Evolutionary conservation across 2,888 invertebrate species (phyloP), one percentile per base, ranked within the genome.

Genomic region (Gasteruption jaculator): DNA sequence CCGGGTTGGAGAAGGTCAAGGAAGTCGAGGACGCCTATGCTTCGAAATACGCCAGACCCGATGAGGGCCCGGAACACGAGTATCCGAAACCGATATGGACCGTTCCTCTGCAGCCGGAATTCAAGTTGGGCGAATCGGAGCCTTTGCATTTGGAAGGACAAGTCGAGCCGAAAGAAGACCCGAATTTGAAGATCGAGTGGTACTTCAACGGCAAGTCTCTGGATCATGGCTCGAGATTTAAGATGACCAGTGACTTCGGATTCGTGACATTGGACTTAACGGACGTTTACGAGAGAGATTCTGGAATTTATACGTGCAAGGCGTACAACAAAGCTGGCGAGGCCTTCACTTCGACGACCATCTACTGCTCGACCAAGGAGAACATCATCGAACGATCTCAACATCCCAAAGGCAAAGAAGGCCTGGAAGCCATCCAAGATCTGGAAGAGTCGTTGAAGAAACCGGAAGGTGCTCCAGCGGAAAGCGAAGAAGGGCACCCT

Each of bases 391-490:
- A 91, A 63, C 80, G 82, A 49, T 92, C 92, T 2, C 91, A 92
- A 72, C 93, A 93, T 81, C 93, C 93, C 38, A 92, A 92, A 74
- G 93, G 93, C n/a, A 85, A 88, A 52, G 89, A 90, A 73, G 93
- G 93, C 36, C 75, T 93, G 45, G 91, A 90, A 68, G 89, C 88
- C 59, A 92, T 93, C 58, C 90, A 91, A 72, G 86, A 89, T 63
- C 78, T 93, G 24, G 93, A 93, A 71, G 91, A 91, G 56, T 87
- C 90, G 4, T 75, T 91, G 18, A 82, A 85, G 48, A 80, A 78
- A 62, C 83, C 83, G 48, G 85, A 85, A 42, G 79, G 80, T 18
- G 79, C 78, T 45, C 74, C 78, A 14, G 75, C 82, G 1, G 85
- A 86, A 46, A 79, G 81, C 30, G 90, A 90, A 50, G 82, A 82